These are phyloP conservation scores for Elachura formosa DNA, from an alignment of 2,113 vertebrate genomes.

Conservation along the genomic window DNA sequence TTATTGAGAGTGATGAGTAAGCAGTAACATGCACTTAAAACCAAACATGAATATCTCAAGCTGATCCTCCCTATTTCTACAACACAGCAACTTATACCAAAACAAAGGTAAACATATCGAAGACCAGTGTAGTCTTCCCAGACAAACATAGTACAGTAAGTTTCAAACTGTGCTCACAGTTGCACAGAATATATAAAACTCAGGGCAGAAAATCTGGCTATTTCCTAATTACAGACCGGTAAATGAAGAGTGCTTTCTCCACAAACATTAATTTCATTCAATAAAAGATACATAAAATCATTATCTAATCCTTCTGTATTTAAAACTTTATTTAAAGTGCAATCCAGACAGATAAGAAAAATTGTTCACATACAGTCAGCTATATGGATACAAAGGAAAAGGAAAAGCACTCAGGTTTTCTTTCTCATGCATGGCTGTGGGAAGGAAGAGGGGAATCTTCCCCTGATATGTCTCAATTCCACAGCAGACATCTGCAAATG, in stretches of 20 bases:
- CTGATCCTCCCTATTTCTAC: not conserved
- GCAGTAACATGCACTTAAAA: not conserved
- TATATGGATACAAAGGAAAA: not conserved
- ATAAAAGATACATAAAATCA: not conserved
- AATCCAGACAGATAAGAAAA: not conserved
- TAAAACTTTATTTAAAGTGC: not conserved
- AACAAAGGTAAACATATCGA: not conserved
- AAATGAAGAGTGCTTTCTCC: not conserved
- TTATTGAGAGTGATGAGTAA: not conserved
- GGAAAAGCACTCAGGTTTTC: not conserved
- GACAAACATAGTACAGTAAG: not conserved
- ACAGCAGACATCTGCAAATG: not conserved
- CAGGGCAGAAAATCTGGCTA: not conserved
- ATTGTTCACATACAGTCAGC: not conserved
- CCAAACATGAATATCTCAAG: not conserved
- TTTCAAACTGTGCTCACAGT: not conserved
- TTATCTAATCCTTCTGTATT: not conserved
- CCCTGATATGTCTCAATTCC: not conserved
- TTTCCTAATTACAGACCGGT: not conserved
- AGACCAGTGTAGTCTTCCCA: not conserved
- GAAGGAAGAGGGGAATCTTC: not conserved
- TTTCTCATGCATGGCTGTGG: not conserved
- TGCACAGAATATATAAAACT: not conserved
- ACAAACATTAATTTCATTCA: not conserved
- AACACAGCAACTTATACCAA: not conserved